phyloP scores from a whole-genome alignment of 1,140 invertebrate genomes.

The Leucophenga varia region DNA sequence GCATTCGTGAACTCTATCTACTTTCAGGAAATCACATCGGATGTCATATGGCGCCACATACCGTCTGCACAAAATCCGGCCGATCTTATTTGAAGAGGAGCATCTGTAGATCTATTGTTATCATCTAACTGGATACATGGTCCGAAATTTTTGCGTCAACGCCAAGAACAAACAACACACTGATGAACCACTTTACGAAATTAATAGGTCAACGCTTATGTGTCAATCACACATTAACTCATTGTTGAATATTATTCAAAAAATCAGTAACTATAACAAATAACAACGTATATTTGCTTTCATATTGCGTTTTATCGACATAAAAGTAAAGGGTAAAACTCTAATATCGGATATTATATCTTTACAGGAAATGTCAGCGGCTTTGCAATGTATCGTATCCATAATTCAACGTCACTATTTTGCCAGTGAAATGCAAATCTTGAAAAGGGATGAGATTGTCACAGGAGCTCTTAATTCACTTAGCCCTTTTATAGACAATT shows the following conservation, averaged over 20 bases:
- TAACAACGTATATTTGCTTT: not conserved
- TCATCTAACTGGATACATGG: not conserved
- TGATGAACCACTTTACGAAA: not conserved
- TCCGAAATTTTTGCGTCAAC: not conserved
- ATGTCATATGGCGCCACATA: conserved; percentile 21
- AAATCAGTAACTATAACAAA: not conserved
- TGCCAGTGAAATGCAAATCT: not conserved
- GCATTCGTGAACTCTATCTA: conserved; percentile 13
- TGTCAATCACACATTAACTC: not conserved
- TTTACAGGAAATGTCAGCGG: not conserved
- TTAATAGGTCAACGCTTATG: not conserved
- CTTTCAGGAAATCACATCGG: conserved; percentile 21
- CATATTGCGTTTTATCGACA: not conserved
- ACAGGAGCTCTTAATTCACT: conserved; percentile 11
- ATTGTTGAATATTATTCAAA: not conserved
- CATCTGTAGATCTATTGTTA: not conserved
- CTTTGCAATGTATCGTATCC: not conserved
- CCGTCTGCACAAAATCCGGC: conserved; percentile 21
- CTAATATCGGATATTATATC: not conserved
- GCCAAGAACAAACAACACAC: not conserved
- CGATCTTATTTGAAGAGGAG: conserved; percentile 24
- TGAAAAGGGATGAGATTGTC: not conserved
- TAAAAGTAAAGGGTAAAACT: not conserved
- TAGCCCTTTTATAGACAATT: conserved; percentile 49
- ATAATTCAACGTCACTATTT: not conserved